Conservation (phyloP, 2,113 vertebrate species). For the Circaetus cinerascens region DNA sequence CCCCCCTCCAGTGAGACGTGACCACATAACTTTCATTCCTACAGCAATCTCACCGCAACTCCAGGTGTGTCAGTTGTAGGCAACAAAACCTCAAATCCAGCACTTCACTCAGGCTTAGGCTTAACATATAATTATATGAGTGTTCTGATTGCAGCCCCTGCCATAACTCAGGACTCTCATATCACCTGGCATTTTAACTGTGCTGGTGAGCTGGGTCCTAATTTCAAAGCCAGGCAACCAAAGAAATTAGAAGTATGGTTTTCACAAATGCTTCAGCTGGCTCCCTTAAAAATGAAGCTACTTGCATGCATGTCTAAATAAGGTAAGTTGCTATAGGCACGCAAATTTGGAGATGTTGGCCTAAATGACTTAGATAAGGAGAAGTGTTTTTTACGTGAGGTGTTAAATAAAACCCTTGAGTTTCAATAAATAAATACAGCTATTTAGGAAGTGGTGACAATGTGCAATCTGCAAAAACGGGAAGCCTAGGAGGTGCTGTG, state of each 20-base stretch:
- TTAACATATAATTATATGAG: neutral
- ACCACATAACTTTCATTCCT: neutral
- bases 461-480: conserved; percentile 88
- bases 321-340: neutral
- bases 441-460: conserved; percentile 91
- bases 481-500: conserved; percentile 83
- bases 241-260: neutral
- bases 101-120: neutral
- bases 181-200: neutral
- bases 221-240: neutral
- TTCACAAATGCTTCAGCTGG: neutral
- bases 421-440: conserved; percentile 80
- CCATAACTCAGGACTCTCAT: rapidly evolving
- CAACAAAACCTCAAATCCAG: neutral
- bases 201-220: neutral
- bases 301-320: neutral
- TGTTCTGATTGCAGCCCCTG: neutral
- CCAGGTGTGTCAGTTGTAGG: neutral
- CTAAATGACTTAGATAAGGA: neutral
- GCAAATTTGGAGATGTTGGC: neutral
- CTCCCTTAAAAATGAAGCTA: neutral
- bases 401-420: conserved; percentile 62
- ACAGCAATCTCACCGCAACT: neutral
- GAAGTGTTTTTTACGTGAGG: conserved; percentile 11
- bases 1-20: neutral